Evolutionary conservation across 2,888 invertebrate genomes (phyloP).

Genomic region (Cephus rjabovi): DNA sequence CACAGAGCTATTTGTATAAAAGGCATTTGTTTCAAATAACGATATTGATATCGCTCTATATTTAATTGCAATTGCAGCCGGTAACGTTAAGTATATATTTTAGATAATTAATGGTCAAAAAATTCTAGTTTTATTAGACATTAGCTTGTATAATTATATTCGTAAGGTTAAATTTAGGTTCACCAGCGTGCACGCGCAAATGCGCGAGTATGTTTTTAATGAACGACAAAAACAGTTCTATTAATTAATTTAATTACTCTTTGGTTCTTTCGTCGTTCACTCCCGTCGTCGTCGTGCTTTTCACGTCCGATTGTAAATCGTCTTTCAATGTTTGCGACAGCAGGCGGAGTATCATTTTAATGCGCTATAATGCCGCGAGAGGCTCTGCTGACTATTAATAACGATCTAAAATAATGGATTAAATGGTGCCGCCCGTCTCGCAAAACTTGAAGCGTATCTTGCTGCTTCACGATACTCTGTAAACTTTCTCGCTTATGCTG

Average conservation of each 20-base stretch:
- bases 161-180: slow-evolving; percentile 24
- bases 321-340: slow-evolving; percentile 14
- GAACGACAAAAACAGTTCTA: not conserved
- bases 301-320: slow-evolving; percentile 4
- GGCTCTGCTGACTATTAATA: slow-evolving; percentile 4
- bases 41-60: slow-evolving; percentile 30
- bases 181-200: not conserved
- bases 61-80: slow-evolving; percentile 25
- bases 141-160: slow-evolving; percentile 36
- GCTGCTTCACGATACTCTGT: slow-evolving; percentile 43
- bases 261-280: not conserved
- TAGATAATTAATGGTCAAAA: slow-evolving; percentile 38
- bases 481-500: slow-evolving; percentile 55
- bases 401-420: not conserved
- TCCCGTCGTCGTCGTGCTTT: not conserved
- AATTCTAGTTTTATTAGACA: slow-evolving; percentile 40
- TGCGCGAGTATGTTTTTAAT: not conserved
- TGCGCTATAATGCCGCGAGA: not conserved
- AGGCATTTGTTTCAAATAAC: slow-evolving; percentile 43
- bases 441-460: slow-evolving; percentile 40
- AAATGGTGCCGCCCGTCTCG: slow-evolving; percentile 27
- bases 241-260: not conserved
- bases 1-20: slow-evolving; percentile 57
- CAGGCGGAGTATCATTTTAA: slow-evolving; percentile 20
- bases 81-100: slow-evolving; percentile 39